Evolutionary conservation across 2,113 vertebrate species (phyloP).

Genomic region (Oncorhynchus mykiss): DNA sequence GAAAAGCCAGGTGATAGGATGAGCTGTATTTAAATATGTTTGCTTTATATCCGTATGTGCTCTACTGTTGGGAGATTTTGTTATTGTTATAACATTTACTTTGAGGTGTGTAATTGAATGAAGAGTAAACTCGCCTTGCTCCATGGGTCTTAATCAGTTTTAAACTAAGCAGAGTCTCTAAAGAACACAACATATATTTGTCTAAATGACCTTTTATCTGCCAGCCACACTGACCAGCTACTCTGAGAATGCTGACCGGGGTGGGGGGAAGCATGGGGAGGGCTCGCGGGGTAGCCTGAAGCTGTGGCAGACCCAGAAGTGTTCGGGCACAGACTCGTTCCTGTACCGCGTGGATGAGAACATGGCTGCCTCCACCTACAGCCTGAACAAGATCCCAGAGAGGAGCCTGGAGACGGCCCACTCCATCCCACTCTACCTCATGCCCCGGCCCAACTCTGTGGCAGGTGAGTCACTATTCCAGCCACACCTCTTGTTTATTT

Average conservation of each 20-base stretch:
- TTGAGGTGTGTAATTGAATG: too few relatives aligned
- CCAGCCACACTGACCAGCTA: constrained; percentile 96
- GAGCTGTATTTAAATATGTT: too few relatives aligned
- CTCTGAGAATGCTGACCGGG: constrained; percentile 91
- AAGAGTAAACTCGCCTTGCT: too few relatives aligned
- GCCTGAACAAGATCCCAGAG: constrained; percentile 97
- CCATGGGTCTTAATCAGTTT: too few relatives aligned
- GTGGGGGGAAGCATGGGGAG: constrained; percentile 85
- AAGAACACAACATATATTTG: too few relatives aligned
- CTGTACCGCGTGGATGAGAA: constrained; percentile 97
- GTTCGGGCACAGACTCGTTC: constrained; percentile 91
- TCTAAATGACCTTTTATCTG: too few relatives aligned
- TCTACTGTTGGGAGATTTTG: too few relatives aligned
- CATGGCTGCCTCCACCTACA: constrained; percentile 96
- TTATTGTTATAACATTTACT: too few relatives aligned
- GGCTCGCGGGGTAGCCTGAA: constrained; percentile 89
- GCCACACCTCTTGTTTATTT: constrained; percentile 1
- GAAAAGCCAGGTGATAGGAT: too few relatives aligned
- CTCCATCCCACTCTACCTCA: constrained; percentile 96
- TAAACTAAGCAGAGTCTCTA: too few relatives aligned
- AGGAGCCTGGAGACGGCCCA: constrained; percentile 88
- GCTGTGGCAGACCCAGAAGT: constrained; percentile 95
- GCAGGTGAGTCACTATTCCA: constrained; percentile 82
- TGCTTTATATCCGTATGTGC: too few relatives aligned
- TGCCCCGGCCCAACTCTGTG: constrained; percentile 98